Base-by-base conservation (phyloP, 2,888 invertebrate genomes). In the Ornithoptera alexandrae region DNA sequence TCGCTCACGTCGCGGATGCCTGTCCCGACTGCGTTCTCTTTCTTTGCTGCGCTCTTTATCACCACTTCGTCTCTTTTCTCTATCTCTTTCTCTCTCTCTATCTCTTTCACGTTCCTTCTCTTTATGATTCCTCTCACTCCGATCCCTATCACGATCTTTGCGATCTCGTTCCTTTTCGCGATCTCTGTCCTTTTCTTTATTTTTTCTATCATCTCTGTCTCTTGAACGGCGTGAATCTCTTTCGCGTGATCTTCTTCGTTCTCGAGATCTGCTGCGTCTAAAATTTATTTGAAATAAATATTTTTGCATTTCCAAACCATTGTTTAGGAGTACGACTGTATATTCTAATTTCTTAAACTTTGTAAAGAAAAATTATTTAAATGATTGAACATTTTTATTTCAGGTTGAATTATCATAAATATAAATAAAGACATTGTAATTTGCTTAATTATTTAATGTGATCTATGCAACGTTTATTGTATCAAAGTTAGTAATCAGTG, bases 211-310 rank as follows among this genome's bases (percentile, higher is more conserved):
- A 74, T 93, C 92, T 72, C 88, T 90, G 69, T 95, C 95, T 75
- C 89, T 92, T 69, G 94, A 93, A 65, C 93, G 93, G 66, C 90
- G 91, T 73, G 89, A 84, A 75, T 94, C 94, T 77, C 94, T 94
- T 84, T 95, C 95, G 82, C 93, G 94, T 78, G 94, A 90, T 84
- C 90, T 93, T 82, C 93, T 93, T 80, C 72, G 84, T 50, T 92
- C 90, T 81, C 87, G 87, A 79, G 90, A 91, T 71, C 89, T 82
- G 82, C 90, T 90, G 65, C 90, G 85, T 77, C 92, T 92, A 75
- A 53, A 79, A 81, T 68, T 22, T 56, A 20, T 3, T 50, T 17
- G 0, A 50, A 50, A 5, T 50, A 50, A 15, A 17, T 5, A 5
- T 50, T 50, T 50, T 50, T 1, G 50, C 2, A 50, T 5, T 15